Percentiles rank a stretch among this genome's conserved stretches.
These are phyloP conservation scores for Steatornis caripensis DNA, from an alignment of 2,113 vertebrate species.

Conservation along the genomic window DNA sequence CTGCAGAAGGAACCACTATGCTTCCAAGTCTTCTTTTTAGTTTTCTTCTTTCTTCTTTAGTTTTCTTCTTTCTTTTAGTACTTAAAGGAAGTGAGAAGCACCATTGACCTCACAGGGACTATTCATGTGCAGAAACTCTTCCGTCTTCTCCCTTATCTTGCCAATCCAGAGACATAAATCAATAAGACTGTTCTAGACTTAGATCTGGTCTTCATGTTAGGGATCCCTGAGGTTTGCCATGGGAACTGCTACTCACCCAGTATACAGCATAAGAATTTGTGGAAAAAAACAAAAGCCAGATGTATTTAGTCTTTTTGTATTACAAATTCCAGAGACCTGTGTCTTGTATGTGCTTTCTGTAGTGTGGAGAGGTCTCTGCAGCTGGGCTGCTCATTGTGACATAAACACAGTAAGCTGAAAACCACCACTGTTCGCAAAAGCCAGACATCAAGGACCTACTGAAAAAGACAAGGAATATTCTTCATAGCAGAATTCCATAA, in stretches of 20 bases:
- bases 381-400: not conserved
- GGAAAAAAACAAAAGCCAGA: not conserved
- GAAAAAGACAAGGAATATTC: not conserved
- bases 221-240: not conserved
- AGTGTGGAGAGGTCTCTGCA: not conserved
- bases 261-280: not conserved
- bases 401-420: not conserved
- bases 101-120: not conserved
- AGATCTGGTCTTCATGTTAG: not conserved
- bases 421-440: not conserved
- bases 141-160: accelerated
- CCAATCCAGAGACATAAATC: not conserved
- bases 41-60: too few species aligned
- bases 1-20: not conserved
- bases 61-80: too few species aligned
- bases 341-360: not conserved
- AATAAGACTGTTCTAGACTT: not conserved
- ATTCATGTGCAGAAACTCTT: not conserved
- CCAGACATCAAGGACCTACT: not conserved
- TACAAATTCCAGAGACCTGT: not conserved
- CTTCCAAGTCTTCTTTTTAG: not conserved
- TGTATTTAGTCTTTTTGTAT: not conserved
- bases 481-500: not conserved
- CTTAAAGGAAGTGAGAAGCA: not conserved
- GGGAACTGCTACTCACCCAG: accelerated